Evolutionary conservation across 2,797 vertebrate species (phyloP), one percentile per base, ranked within the genome.

Genomic region (Trichosurus vulpecula): DNA sequence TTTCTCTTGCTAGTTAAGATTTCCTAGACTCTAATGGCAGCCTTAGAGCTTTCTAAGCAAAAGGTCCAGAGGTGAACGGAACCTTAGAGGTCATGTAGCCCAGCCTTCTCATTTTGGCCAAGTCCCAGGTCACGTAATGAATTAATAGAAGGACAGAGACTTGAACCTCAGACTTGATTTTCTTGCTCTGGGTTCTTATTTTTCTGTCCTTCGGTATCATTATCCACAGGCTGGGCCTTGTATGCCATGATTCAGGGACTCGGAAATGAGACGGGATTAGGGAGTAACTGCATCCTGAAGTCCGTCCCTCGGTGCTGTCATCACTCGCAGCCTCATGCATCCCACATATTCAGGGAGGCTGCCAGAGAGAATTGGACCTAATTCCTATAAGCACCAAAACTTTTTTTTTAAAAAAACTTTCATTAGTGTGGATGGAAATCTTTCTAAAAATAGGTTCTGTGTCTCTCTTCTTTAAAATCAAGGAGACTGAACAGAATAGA

Each of bases 281-380:
- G 74, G n/a, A 8, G n/a, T 81, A 81, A 81, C 22, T 19, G 61
- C 6, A 8, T 9, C 19, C n/a, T 47, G 2, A 27, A 81, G 74
- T 1, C 41, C 5, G 27, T 11, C 16, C 22, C 22, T 87, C 2
- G 0, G 74, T 11, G 22, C 74, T 0, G 0, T 4, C 66, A 41
- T 25, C 66, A 74, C 66, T 25, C 25, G n/a, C 19, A 41, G n/a
- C 16, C 16, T 41, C 66, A 6, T 11, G 41, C 41, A 81, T 9
- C 74, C 74, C 74, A 87, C 41, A 27, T 87, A 19, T 47, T 81
- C 41, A 81, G 66, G 66, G 66, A 81, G n/a, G 41, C 8, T 81
- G 25, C 41, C 74, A 51, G 41, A 87, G 25, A 81, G 51, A 87
- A 87, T 12, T 51, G 41, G 41, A 51, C 41, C 41, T 27, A 87